phyloP scores from a whole-genome alignment of 2,888 invertebrate species.

The Mesorhabditis sp. region DNA sequence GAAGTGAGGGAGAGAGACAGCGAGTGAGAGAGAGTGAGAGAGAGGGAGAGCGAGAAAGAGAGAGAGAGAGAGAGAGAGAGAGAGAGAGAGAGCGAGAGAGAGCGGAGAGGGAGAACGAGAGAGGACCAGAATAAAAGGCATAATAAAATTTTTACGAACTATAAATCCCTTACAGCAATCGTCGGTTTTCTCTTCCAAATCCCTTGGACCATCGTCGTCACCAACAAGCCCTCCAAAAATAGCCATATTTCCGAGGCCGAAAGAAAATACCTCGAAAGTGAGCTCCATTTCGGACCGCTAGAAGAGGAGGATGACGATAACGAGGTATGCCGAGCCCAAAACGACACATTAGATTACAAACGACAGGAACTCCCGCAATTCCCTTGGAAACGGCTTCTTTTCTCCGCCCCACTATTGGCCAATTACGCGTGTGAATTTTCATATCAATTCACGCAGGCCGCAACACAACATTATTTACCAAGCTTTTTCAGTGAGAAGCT shows the following conservation, averaged over 20 bases:
- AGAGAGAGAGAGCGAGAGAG: too few relatives aligned
- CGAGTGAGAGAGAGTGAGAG: too few relatives aligned
- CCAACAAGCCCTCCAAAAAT: neutral
- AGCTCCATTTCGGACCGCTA: neutral
- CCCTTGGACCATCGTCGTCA: neutral
- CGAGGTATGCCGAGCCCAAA: neutral
- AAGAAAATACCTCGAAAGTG: neutral
- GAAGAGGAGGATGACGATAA: neutral
- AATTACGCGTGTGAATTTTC: neutral
- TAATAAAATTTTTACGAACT: neutral
- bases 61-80: too few relatives aligned
- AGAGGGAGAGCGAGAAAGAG: too few relatives aligned
- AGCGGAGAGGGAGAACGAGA: too few relatives aligned
- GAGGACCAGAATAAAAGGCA: neutral
- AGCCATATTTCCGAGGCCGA: neutral
- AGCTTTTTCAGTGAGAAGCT: neutral
- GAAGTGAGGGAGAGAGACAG: too few relatives aligned
- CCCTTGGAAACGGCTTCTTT: neutral
- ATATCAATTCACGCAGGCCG: neutral
- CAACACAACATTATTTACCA: conserved; percentile 1
- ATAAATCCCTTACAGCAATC: neutral
- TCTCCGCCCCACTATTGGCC: neutral
- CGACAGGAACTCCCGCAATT: neutral
- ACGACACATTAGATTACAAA: neutral
- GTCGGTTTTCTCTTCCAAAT: neutral